Conservation (phyloP, 2,888 invertebrate genomes). For the Xylocampa areola region DNA sequence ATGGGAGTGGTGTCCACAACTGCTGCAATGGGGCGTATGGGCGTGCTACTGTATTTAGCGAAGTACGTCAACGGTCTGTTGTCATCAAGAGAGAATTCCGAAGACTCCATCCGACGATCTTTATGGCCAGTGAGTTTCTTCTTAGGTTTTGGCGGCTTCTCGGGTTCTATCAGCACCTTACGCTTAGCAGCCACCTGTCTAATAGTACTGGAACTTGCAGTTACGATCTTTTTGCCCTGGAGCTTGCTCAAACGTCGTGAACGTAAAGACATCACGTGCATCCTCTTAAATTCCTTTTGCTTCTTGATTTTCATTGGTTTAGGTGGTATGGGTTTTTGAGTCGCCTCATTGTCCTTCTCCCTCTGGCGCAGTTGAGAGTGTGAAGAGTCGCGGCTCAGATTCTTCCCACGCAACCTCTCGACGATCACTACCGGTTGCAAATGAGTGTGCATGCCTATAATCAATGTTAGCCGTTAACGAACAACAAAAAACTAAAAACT, state of each 20-base stretch:
- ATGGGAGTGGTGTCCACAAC: too few relatives aligned
- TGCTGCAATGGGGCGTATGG: too few relatives aligned
- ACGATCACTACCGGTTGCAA: conserved; percentile 61
- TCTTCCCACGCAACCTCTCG: conserved; percentile 40
- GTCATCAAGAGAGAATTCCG: conserved; percentile 40
- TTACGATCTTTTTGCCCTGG: not conserved
- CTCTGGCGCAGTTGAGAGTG: not conserved
- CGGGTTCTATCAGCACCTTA: not conserved
- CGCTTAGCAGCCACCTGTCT: not conserved
- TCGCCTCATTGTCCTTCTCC: not conserved
- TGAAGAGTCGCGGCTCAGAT: not conserved
- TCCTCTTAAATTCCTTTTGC: not conserved
- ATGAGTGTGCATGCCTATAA: conserved; percentile 61
- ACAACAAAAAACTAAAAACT: too few relatives aligned
- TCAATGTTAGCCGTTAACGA: not conserved
- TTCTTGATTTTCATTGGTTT: not conserved
- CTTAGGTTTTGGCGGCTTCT: not conserved
- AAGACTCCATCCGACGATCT: not conserved
- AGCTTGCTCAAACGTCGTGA: not conserved
- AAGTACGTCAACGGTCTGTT: conserved; percentile 45
- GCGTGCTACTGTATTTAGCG: conserved; percentile 12
- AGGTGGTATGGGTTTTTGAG: not conserved
- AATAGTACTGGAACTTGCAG: not conserved
- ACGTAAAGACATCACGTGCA: conserved; percentile 20
- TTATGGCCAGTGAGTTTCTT: not conserved